A percentile compares a stretch with the other conserved stretches of the same genome.
Conservation (phyloP, 1,140 invertebrate species). For the Anastrepha obliqua region DNA sequence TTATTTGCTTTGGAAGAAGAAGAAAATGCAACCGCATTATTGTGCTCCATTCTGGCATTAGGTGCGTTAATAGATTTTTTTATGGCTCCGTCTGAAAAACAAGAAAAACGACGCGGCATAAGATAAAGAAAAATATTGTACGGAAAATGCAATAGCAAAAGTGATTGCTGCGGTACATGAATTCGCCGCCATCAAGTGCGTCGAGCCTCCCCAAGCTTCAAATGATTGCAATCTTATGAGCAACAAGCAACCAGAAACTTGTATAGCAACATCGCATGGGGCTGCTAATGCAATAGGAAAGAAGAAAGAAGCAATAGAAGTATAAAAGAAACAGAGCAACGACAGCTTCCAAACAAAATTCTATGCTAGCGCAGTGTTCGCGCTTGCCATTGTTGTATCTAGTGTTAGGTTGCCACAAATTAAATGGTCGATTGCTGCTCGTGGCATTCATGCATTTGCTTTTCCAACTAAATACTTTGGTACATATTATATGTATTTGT, state of each 20-base stretch:
- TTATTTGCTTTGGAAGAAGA: neutral
- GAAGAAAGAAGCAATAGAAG: neutral
- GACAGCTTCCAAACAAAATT: slow-evolving; percentile 6
- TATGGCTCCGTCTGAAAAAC: neutral
- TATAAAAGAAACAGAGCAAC: neutral
- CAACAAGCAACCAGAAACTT: neutral
- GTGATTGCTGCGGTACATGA: neutral
- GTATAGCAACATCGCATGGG: neutral
- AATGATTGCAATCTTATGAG: neutral
- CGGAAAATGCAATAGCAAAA: neutral
- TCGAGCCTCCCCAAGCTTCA: neutral
- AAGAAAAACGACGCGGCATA: neutral
- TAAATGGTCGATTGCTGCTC: slow-evolving; percentile 36
- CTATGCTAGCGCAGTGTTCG: neutral
- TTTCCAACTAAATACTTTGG: neutral
- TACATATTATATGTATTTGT: neutral
- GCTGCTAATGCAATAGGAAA: neutral
- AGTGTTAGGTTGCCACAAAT: slow-evolving; percentile 7
- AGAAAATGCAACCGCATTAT: neutral
- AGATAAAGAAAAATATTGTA: neutral
- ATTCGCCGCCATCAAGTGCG: neutral
- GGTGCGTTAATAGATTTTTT: neutral
- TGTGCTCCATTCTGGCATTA: neutral
- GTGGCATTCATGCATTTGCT: neutral
- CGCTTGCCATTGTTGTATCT: neutral